Percentiles rank a stretch among this genome's conserved stretches.
phyloP scores from a whole-genome alignment of 2,888 invertebrate species.

The Cetonia aurata region DNA sequence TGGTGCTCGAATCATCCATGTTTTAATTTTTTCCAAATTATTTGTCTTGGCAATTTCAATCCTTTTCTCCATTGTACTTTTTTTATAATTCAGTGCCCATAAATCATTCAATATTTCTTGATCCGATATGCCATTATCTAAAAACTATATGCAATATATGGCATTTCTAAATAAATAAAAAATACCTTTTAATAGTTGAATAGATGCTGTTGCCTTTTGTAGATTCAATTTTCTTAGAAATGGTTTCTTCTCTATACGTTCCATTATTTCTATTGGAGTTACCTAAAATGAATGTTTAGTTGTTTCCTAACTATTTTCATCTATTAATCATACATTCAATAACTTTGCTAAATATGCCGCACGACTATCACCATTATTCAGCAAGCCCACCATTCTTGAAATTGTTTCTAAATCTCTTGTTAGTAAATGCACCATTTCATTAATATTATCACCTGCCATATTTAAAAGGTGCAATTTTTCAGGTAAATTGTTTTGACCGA shows the following conservation, averaged over 20 bases:
- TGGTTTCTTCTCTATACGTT: conserved; percentile 48
- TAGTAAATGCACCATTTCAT: conserved; percentile 55
- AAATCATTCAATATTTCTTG: conserved; percentile 64
- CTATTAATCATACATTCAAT: conserved; percentile 52
- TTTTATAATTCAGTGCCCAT: conserved; percentile 65
- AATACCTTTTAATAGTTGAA: conserved; percentile 49
- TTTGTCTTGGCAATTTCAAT: conserved; percentile 59
- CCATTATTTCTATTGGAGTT: conserved; percentile 52
- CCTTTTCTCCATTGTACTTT: conserved; percentile 58
- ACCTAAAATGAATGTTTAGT: conserved; percentile 54
- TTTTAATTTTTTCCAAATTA: conserved; percentile 63
- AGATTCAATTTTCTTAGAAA: conserved; percentile 51
- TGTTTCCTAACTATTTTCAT: background rate
- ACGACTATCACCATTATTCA: conserved; percentile 50
- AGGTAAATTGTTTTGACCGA: conserved; percentile 53
- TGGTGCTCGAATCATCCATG: conserved; percentile 67
- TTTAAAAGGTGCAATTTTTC: conserved; percentile 55
- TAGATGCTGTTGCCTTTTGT: conserved; percentile 20
- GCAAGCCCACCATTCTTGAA: conserved; percentile 48
- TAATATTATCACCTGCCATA: conserved; percentile 55
- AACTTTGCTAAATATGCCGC: conserved; percentile 51
- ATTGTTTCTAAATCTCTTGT: conserved; percentile 49
- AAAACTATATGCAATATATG: conserved; percentile 1
- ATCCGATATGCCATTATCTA: conserved; percentile 37
- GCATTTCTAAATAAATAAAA: conserved; percentile 2